Conservation (phyloP, 2,888 invertebrate genomes). For the Melinaea menophilus region DNA sequence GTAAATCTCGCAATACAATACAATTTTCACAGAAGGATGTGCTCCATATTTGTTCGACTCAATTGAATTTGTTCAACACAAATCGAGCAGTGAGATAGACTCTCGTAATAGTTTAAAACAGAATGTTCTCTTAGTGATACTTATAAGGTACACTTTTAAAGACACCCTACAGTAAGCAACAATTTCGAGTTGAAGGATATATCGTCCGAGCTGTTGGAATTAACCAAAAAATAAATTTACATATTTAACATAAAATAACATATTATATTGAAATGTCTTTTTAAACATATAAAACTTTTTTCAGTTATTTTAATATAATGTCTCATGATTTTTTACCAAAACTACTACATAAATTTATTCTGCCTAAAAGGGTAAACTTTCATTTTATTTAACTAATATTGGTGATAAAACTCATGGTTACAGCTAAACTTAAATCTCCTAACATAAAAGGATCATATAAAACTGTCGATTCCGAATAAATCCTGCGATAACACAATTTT, state of each 20-base stretch:
- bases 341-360: too few species aligned
- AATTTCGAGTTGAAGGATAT: too few species aligned
- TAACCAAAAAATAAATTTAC: too few species aligned
- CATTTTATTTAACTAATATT: slow-evolving; percentile 5
- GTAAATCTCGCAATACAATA: slow-evolving; percentile 35
- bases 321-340: too few species aligned
- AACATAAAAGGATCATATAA: slow-evolving; percentile 2
- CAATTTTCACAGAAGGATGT: slow-evolving; percentile 38
- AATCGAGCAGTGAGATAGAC: slow-evolving; percentile 31
- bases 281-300: too few species aligned
- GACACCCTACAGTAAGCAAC: too few species aligned
- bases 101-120: slow-evolving; percentile 19
- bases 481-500: slow-evolving; percentile 6
- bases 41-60: slow-evolving; percentile 45
- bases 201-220: too few species aligned
- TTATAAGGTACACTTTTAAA: neutral
- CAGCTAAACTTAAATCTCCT: neutral
- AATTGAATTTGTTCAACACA: slow-evolving; percentile 47
- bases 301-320: too few species aligned
- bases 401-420: slow-evolving; percentile 6
- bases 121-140: neutral
- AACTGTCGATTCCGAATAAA: slow-evolving; percentile 4
- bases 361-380: neutral
- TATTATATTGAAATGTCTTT: too few species aligned
- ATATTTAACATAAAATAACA: too few species aligned